Conservation (phyloP, 1,140 invertebrate genomes). For the Acromyrmex charruanus region DNA sequence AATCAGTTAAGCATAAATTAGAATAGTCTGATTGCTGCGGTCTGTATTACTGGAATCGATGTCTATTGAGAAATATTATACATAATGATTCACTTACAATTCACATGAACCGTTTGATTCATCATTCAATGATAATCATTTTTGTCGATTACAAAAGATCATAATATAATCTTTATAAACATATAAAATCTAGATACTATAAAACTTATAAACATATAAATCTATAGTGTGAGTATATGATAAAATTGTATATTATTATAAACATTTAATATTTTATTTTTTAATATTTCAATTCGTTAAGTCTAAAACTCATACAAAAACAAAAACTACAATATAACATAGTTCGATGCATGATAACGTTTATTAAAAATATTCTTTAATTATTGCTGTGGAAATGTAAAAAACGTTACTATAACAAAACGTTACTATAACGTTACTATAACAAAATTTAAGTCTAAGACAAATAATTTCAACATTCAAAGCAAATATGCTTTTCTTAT, state of each 20-base stretch:
- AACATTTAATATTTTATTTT: background rate
- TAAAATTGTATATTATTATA: too few relatives aligned
- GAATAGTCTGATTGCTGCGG: background rate
- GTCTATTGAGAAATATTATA: conserved; percentile 23
- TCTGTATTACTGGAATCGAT: background rate
- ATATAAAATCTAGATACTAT: background rate
- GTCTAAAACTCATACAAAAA: background rate
- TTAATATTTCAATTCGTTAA: background rate
- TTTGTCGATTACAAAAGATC: background rate
- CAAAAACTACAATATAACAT: background rate
- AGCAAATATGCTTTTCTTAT: background rate
- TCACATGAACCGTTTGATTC: conserved; percentile 14
- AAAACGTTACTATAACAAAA: too few relatives aligned
- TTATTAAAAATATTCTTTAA: background rate
- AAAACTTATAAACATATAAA: too few relatives aligned
- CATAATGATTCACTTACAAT: background rate
- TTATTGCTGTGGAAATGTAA: background rate
- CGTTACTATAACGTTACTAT: background rate
- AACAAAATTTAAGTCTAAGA: background rate
- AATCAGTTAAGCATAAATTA: background rate
- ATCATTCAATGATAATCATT: background rate
- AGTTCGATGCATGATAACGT: background rate
- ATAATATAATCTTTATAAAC: background rate
- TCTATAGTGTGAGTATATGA: background rate
- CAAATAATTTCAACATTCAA: background rate